Conservation (phyloP, 2,797 vertebrate species). For the Philypnodon macrostomus region DNA sequence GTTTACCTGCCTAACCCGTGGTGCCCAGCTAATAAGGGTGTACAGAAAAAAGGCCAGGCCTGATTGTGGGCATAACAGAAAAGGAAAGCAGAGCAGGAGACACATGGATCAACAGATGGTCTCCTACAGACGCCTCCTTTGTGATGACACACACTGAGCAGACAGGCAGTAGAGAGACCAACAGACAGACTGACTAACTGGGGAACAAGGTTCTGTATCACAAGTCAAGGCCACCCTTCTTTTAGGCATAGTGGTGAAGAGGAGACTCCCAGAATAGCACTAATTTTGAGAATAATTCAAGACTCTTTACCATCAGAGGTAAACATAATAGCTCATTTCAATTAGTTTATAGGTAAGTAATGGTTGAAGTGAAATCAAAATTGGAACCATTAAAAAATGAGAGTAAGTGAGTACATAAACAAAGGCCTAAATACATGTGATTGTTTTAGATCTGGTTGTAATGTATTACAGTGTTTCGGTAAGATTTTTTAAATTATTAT, state of each 20-base stretch:
- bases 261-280: slow-evolving; percentile 59
- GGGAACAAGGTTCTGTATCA: slow-evolving; percentile 38
- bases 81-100: slow-evolving; percentile 69
- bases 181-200: slow-evolving; percentile 27
- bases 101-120: slow-evolving; percentile 82
- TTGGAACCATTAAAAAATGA: too few species aligned
- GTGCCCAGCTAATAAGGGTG: slow-evolving; percentile 44
- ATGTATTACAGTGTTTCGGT: too few species aligned
- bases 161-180: slow-evolving; percentile 50
- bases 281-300: slow-evolving; percentile 59
- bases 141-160: slow-evolving; percentile 73
- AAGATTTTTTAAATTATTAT: too few species aligned
- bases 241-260: slow-evolving; percentile 29
- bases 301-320: too few species aligned
- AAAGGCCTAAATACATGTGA: too few species aligned
- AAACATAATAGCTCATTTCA: too few species aligned
- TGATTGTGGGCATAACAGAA: slow-evolving; percentile 61
- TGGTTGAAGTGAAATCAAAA: too few species aligned
- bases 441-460: too few species aligned
- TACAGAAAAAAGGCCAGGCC: slow-evolving; percentile 56
- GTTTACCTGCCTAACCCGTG: slow-evolving; percentile 23
- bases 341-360: too few species aligned
- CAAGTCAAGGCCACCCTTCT: slow-evolving; percentile 63
- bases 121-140: slow-evolving; percentile 76
- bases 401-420: too few species aligned